Base-by-base conservation (phyloP, 2,888 invertebrate genomes). In the Drosophila histrio region DNA sequence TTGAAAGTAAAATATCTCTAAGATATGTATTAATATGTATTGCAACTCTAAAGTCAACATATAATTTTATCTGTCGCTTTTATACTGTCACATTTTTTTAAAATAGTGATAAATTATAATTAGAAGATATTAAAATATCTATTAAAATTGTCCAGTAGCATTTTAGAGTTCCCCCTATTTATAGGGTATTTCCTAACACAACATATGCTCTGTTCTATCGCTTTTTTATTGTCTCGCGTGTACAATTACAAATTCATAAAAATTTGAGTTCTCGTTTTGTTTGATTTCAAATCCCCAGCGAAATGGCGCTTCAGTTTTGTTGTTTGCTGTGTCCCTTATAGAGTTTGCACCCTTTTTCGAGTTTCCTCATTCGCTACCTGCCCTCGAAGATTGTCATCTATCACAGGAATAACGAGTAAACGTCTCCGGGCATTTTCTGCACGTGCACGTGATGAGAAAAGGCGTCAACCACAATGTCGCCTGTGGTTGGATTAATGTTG, bases 211-310 rank as follows among this genome's bases (percentile, higher is more conserved):
- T 8, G 11, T 6, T 28, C 9, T 9, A 11, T 0, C 0, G 1
- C 3, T 30, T 39, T 41, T 47, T 32, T 11, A 30, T 43, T 47
- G 19, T 26, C 50, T 36, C 46, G 21, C 1, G 41, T 15, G 50
- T 43, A 17, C 56, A 47, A 65, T 79, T 70, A 62, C 30, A 58
- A 64, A 77, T 79, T 70, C 73, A 73, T 63, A 41, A 63, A 66
- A 72, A 15, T 77, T 41, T 46, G 41, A 63, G 41, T 50, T 24
- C 9, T 57, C 17, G 49, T 64, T 61, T 32, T 61, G 50, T 52
- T 38, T 32, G 43, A 24, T 36, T 44, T 17, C 34, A 32, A 63
- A 47, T 60, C 60, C 69, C 69, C 28, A 15, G 70, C 15, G 58
- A 44, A 46, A 50, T 63, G 67, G 62, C 80, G 71, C 66, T 79